Evolutionary conservation across 2,113 vertebrate species (phyloP).

Genomic region (Calypte anna): DNA sequence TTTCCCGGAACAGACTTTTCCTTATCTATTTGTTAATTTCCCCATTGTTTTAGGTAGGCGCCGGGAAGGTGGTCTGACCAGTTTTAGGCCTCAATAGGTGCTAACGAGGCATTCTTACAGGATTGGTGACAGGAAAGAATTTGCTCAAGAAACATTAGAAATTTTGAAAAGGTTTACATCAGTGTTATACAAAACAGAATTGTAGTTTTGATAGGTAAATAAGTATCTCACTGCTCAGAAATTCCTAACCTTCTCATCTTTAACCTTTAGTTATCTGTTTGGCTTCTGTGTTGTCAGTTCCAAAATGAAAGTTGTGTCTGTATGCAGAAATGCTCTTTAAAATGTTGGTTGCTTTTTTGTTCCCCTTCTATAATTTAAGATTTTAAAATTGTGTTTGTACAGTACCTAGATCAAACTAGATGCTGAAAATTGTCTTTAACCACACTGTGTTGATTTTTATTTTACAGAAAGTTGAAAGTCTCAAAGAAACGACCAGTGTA

Average conservation of each 20-base stretch:
- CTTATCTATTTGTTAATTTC: too few species aligned
- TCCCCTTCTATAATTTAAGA: not conserved
- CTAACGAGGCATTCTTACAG: too few species aligned
- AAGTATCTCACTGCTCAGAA: not conserved
- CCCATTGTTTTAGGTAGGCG: too few species aligned
- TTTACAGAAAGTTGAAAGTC: constrained; percentile 92
- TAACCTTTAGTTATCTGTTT: not conserved
- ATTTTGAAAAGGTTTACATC: too few species aligned
- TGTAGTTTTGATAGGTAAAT: not conserved
- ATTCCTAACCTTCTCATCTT: not conserved
- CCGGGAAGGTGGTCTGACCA: too few species aligned
- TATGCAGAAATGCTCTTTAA: not conserved
- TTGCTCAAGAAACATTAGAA: too few species aligned
- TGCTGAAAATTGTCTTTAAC: constrained; percentile 3
- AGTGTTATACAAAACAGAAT: not conserved
- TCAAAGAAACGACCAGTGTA: constrained; percentile 98
- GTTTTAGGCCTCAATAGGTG: too few species aligned
- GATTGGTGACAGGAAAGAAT: too few species aligned
- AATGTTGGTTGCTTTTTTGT: not conserved
- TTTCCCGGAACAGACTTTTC: too few species aligned
- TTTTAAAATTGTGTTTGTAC: not conserved
- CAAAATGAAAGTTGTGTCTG: not conserved
- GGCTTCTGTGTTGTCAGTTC: not conserved
- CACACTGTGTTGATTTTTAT: not conserved
- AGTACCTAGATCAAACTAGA: not conserved